These are phyloP conservation scores for Ichneumoninae sp. DNA, from an alignment of 2,888 invertebrate genomes.

Conservation along the genomic window DNA sequence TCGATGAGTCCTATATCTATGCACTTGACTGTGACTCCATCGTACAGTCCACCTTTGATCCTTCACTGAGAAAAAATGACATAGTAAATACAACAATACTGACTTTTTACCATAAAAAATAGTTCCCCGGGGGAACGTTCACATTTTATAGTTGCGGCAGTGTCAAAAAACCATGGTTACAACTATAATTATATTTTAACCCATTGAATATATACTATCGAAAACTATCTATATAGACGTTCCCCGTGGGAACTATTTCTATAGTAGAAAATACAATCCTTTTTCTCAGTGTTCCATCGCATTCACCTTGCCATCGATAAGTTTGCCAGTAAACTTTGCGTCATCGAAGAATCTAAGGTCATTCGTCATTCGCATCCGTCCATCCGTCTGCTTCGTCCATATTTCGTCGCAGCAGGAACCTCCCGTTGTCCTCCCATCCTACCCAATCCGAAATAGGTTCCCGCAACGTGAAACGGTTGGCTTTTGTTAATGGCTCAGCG, in stretches of 20 bases:
- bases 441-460: not conserved
- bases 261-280: too few species aligned
- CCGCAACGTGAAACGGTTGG: not conserved
- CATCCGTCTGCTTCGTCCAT: not conserved
- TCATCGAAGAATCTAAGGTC: not conserved
- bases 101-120: too few species aligned
- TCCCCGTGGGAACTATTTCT: too few species aligned
- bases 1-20: constrained; percentile 3
- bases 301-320: not conserved
- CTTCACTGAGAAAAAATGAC: too few species aligned
- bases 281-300: not conserved
- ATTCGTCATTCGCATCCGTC: not conserved
- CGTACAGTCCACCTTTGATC: not conserved
- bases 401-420: not conserved
- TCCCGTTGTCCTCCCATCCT: not conserved
- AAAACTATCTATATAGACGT: too few species aligned
- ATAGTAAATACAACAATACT: too few species aligned
- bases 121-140: too few species aligned
- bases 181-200: too few species aligned
- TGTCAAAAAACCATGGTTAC: too few species aligned
- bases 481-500: not conserved
- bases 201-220: too few species aligned
- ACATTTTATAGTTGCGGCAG: too few species aligned
- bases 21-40: not conserved
- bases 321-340: constrained; percentile 10